A percentile compares a stretch with the other conserved stretches of the same genome.
These are phyloP conservation scores for Grus americana DNA, from an alignment of 2,113 vertebrate species.

Conservation along the genomic window DNA sequence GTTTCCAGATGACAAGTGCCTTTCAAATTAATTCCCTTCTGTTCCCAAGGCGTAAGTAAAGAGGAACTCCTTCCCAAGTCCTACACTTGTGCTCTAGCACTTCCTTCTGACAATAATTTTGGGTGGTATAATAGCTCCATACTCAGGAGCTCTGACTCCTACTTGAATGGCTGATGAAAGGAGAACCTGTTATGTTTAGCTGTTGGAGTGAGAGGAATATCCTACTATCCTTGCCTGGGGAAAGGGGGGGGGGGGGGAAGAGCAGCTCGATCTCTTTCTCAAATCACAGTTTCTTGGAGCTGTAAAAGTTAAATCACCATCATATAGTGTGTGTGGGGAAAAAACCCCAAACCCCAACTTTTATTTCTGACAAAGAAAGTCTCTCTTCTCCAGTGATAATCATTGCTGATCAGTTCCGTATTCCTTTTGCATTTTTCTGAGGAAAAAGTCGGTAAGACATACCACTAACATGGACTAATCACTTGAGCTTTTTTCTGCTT, in stretches of 20 bases:
- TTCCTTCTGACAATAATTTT: neutral
- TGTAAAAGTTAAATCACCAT: neutral
- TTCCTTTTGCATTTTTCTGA: neutral
- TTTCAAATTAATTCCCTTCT: neutral
- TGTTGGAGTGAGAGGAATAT: neutral
- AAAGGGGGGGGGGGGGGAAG: neutral
- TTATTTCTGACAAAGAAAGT: neutral
- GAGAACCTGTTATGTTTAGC: neutral
- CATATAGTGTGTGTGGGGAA: neutral
- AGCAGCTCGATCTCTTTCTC: neutral
- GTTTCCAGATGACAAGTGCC: neutral
- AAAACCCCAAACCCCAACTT: fast-evolving
- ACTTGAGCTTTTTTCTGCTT: neutral
- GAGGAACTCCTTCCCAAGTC: neutral
- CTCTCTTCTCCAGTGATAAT: neutral
- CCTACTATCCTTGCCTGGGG: neutral
- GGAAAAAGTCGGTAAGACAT: neutral
- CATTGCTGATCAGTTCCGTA: neutral
- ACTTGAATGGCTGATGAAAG: neutral
- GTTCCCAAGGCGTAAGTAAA: neutral
- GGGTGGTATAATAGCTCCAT: neutral
- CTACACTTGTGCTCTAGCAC: neutral
- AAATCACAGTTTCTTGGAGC: neutral
- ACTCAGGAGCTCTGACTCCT: neutral
- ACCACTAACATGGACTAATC: neutral